Percentiles rank a stretch among this genome's conserved stretches.
Conservation (phyloP, 2,888 invertebrate genomes). For the Latrodectus hesperus region DNA sequence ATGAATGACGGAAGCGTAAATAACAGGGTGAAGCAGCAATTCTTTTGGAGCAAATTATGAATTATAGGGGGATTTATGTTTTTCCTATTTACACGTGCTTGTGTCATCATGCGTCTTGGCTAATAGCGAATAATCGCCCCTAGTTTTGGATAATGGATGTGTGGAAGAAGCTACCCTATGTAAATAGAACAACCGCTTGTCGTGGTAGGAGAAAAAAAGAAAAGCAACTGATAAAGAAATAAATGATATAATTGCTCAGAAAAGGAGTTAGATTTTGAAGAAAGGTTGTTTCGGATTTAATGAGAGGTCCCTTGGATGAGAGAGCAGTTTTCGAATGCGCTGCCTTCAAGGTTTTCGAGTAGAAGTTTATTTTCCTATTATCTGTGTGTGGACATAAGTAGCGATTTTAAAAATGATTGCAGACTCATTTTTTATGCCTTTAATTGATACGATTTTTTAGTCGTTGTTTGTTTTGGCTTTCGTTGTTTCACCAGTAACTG, state of each 20-base stretch:
- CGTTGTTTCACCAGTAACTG: too few relatives aligned
- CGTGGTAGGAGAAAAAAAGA: not conserved
- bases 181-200: conserved; percentile 8
- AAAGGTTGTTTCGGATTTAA: not conserved
- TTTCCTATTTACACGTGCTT: conserved; percentile 31
- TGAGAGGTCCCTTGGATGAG: not conserved
- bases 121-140: conserved; percentile 24
- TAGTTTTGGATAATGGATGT: conserved; percentile 23
- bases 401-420: too few relatives aligned
- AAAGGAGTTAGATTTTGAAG: conserved; percentile 1
- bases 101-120: conserved; percentile 9
- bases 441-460: too few relatives aligned
- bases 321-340: too few relatives aligned
- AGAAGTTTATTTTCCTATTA: too few relatives aligned
- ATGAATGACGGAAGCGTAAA: conserved; percentile 29
- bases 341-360: too few relatives aligned
- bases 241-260: not conserved
- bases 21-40: conserved; percentile 19
- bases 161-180: conserved; percentile 9
- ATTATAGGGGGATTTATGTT: conserved; percentile 26
- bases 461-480: too few relatives aligned
- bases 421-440: too few relatives aligned
- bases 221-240: not conserved
- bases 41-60: conserved; percentile 22
- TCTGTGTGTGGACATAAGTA: too few relatives aligned